Percentiles rank a stretch among this genome's conserved stretches.
Conservation (phyloP, 1,140 invertebrate genomes). For the Solenopsis invicta region DNA sequence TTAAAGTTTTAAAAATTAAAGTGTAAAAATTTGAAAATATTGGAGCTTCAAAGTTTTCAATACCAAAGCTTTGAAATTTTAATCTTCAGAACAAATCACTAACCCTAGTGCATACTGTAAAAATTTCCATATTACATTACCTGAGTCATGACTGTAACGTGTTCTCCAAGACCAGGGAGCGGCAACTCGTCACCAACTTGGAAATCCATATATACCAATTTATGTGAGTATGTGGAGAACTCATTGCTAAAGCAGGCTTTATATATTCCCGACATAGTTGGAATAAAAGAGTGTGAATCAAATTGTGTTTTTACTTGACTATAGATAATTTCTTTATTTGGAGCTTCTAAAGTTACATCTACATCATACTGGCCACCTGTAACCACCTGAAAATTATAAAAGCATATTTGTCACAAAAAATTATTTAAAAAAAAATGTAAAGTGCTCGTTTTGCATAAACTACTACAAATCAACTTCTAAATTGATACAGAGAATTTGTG, state of each 20-base stretch:
- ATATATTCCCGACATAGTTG: constrained; percentile 92
- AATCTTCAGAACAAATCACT: too few relatives aligned
- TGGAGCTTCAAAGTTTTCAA: too few relatives aligned
- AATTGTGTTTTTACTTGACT: constrained; percentile 97
- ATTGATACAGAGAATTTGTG: neutral
- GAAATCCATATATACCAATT: constrained; percentile 99
- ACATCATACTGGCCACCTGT: constrained; percentile 99
- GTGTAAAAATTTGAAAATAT: too few relatives aligned
- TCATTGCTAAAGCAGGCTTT: constrained; percentile 99
- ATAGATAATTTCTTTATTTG: constrained; percentile 96
- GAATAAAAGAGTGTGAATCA: constrained; percentile 96
- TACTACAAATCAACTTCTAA: neutral
- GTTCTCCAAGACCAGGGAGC: constrained; percentile 94
- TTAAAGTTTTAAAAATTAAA: too few relatives aligned
- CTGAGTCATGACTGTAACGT: constrained; percentile 98
- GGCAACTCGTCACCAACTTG: constrained; percentile 97
- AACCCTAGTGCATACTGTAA: neutral
- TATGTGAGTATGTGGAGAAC: constrained; percentile 99
- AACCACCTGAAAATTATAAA: constrained; percentile 92
- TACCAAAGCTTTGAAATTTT: too few relatives aligned
- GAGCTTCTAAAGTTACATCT: constrained; percentile 96
- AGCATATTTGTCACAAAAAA: neutral
- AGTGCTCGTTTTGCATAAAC: neutral
- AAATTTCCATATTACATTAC: constrained; percentile 86
- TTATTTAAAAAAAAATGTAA: neutral